These are phyloP conservation scores for Pseudococcus jackbeardsleyi DNA, from an alignment of 2,888 invertebrate species.

Conservation along the genomic window DNA sequence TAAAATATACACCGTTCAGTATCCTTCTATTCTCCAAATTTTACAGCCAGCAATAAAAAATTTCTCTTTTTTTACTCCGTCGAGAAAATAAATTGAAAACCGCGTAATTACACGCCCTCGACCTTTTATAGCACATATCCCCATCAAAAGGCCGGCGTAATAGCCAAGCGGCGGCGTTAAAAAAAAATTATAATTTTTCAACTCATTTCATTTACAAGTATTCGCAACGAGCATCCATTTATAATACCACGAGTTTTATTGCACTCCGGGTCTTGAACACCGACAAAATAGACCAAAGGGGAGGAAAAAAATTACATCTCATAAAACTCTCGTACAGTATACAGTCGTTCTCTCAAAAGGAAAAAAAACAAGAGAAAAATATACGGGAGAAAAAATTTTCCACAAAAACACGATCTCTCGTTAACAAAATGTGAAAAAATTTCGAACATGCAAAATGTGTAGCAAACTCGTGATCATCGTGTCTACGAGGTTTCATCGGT, in stretches of 20 bases:
- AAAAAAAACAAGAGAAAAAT: not conserved
- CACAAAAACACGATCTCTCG: not conserved
- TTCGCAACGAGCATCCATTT: not conserved
- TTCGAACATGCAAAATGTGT: not conserved
- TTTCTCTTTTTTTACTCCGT: not conserved
- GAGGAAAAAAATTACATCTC: not conserved
- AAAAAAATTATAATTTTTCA: constrained; percentile 10
- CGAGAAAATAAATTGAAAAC: not conserved
- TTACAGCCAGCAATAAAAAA: too few species aligned
- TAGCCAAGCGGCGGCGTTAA: not conserved
- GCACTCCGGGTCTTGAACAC: not conserved
- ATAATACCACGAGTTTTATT: not conserved
- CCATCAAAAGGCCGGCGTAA: not conserved
- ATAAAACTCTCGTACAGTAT: not conserved
- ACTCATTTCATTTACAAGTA: constrained; percentile 10
- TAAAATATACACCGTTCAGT: too few species aligned
- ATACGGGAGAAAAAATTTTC: not conserved
- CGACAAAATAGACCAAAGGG: not conserved
- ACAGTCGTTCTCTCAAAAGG: not conserved
- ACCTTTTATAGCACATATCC: not conserved
- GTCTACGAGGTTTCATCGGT: not conserved
- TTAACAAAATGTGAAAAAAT: not conserved
- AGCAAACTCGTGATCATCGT: not conserved
- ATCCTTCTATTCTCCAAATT: too few species aligned
- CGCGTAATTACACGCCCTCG: constrained; percentile 4